phyloP scores from a whole-genome alignment of 1,140 invertebrate genomes.

The Drosophila persimilis region DNA sequence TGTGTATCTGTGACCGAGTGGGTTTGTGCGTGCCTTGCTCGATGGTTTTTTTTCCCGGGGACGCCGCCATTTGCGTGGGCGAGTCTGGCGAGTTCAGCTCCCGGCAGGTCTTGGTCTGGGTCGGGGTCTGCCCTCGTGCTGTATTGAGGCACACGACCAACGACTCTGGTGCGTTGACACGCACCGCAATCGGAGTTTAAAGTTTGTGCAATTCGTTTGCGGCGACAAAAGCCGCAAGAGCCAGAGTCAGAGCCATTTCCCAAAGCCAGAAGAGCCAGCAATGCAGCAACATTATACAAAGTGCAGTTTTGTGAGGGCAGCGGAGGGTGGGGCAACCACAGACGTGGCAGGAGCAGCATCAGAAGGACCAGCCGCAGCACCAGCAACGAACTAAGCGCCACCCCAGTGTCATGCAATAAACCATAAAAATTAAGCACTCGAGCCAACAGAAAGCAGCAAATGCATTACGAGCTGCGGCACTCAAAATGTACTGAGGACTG shows the following conservation, averaged over 20 bases:
- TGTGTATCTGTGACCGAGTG: background rate
- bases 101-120: background rate
- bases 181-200: conserved; percentile 17
- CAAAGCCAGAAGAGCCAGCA: conserved; percentile 13
- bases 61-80: conserved; percentile 58
- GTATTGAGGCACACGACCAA: too few relatives aligned
- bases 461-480: conserved; percentile 52
- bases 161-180: background rate
- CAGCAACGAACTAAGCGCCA: conserved; percentile 4
- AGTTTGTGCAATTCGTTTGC: conserved; percentile 45
- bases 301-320: conserved; percentile 51
- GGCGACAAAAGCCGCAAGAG: background rate
- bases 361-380: conserved; percentile 33
- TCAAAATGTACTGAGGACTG: conserved; percentile 38
- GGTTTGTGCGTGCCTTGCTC: conserved; percentile 10
- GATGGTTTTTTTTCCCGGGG: conserved; percentile 33
- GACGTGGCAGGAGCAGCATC: conserved; percentile 6
- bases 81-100: conserved; percentile 56
- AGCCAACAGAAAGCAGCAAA: conserved; percentile 49
- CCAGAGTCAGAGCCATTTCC: conserved; percentile 8
- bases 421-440: conserved; percentile 70
- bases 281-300: conserved; percentile 51
- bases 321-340: background rate
- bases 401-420: conserved; percentile 61
- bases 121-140: background rate